Conservation (phyloP, 2,888 invertebrate genomes). For the Eupsilia transversa region DNA sequence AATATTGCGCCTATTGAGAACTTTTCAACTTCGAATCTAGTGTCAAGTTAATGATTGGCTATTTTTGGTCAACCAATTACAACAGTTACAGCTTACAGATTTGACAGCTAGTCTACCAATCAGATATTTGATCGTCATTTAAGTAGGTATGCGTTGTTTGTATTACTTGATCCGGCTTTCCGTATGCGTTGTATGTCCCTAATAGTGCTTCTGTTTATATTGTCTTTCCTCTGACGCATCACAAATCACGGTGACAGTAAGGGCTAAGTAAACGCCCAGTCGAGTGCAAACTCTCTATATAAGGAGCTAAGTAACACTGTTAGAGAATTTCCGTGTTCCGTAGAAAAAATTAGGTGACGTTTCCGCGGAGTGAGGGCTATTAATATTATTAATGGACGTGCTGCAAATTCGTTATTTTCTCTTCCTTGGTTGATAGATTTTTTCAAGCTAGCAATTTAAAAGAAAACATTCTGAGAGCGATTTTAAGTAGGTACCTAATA, state of each 20-base stretch:
- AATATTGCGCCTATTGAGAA: background rate
- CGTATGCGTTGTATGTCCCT: background rate
- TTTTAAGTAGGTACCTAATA: too few species aligned
- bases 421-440: background rate
- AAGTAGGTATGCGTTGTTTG: background rate
- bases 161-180: too few species aligned
- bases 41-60: background rate
- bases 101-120: conserved; percentile 1
- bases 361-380: conserved; percentile 39
- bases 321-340: conserved; percentile 55
- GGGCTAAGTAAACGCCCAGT: conserved; percentile 42
- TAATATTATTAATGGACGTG: conserved; percentile 45
- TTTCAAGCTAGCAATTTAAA: background rate
- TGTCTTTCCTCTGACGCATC: conserved; percentile 20
- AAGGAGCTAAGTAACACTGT: conserved; percentile 48
- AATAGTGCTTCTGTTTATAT: conserved; percentile 29
- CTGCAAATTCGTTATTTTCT: conserved; percentile 32
- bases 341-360: conserved; percentile 41
- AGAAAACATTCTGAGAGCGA: background rate
- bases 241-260: conserved; percentile 64
- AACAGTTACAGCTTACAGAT: background rate
- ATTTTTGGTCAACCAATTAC: background rate
- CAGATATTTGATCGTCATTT: background rate
- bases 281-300: conserved; percentile 28
- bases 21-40: background rate